phyloP scores from a whole-genome alignment of 2,113 vertebrate genomes.

The Silurus meridionalis region DNA sequence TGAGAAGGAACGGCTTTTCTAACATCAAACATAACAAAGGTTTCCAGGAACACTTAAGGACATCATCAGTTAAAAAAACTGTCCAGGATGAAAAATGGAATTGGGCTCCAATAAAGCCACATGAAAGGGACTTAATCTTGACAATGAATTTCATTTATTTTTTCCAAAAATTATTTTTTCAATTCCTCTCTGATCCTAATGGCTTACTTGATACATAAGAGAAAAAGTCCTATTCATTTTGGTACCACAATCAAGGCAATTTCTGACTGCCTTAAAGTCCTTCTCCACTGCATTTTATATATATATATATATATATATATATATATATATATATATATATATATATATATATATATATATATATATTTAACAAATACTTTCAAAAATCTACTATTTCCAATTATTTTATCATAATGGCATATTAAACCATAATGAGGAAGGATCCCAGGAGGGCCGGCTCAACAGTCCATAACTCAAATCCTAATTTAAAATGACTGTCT shows the following conservation, averaged over 20 bases:
- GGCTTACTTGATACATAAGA: neutral
- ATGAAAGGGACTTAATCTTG: neutral
- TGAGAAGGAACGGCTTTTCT: too few relatives aligned
- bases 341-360: neutral
- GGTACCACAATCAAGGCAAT: neutral
- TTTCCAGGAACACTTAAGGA: neutral
- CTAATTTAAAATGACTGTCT: slow-evolving; percentile 17
- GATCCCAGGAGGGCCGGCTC: neutral
- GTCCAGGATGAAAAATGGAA: too few relatives aligned
- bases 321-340: neutral
- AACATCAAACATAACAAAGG: too few relatives aligned
- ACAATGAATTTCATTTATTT: neutral
- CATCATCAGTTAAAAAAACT: neutral
- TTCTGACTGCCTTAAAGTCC: neutral
- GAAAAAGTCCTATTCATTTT: neutral
- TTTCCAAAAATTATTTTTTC: neutral
- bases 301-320: neutral
- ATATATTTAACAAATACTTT: neutral
- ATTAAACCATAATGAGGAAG: slow-evolving; percentile 15
- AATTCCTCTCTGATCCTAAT: neutral
- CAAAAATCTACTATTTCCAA: neutral
- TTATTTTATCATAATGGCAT: slow-evolving; percentile 21
- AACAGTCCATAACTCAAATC: slow-evolving; percentile 16
- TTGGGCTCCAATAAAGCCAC: neutral
- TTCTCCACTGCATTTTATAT: neutral